Percentiles rank a stretch among this genome's conserved stretches.
These are phyloP conservation scores for Pheosia tremula DNA, from an alignment of 2,888 invertebrate genomes.

Conservation along the genomic window DNA sequence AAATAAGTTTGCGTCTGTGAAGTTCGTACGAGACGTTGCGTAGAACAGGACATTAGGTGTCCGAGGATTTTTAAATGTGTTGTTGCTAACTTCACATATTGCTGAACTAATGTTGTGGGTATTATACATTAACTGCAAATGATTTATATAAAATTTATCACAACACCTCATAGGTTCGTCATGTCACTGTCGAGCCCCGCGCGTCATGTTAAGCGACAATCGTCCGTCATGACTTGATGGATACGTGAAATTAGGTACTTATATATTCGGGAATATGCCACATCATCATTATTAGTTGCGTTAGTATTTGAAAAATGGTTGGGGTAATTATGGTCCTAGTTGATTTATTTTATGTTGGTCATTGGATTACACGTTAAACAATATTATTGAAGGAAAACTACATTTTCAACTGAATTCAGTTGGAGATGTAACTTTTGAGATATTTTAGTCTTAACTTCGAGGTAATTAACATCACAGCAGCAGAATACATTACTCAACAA, in stretches of 20 bases:
- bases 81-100: no score
- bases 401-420: no score
- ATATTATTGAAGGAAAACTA: no score
- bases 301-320: conserved; percentile 2
- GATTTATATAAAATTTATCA: no score
- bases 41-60: no score
- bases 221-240: conserved; percentile 20
- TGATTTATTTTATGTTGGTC: conserved; percentile 12
- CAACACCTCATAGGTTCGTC: neutral
- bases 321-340: neutral
- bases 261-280: conserved; percentile 22
- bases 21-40: no score
- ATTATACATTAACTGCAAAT: no score
- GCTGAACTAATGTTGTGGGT: no score
- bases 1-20: no score
- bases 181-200: conserved; percentile 1
- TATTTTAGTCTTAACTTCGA: conserved; percentile 10
- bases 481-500: conserved; percentile 33
- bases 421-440: no score
- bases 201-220: conserved; percentile 20
- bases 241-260: conserved; percentile 17
- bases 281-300: conserved; percentile 28
- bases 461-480: neutral
- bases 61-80: no score
- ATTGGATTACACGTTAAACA: conserved; percentile 8